These are phyloP conservation scores for Triplophysa dalaica DNA, from an alignment of 2,113 vertebrate species.

Conservation along the genomic window DNA sequence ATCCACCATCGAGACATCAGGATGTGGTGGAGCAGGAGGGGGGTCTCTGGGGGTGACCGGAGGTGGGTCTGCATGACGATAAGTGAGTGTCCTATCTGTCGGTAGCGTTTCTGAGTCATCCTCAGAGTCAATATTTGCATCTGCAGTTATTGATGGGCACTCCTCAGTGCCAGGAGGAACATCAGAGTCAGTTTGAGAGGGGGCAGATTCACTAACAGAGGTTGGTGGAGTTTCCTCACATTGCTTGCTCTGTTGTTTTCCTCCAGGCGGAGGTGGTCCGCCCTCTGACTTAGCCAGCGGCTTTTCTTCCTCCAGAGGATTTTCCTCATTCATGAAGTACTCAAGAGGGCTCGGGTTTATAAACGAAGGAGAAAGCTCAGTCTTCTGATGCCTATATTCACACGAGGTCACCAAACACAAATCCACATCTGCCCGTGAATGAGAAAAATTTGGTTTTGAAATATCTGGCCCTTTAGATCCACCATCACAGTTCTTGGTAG, in stretches of 20 bases:
- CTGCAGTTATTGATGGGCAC: slow-evolving; percentile 86
- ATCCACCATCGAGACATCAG: slow-evolving; percentile 94
- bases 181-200: slow-evolving; percentile 93
- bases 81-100: slow-evolving; percentile 90
- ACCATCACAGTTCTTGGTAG: slow-evolving; percentile 56
- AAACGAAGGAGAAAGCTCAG: slow-evolving; percentile 94
- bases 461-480: slow-evolving; percentile 67
- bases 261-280: slow-evolving; percentile 84
- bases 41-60: slow-evolving; percentile 83
- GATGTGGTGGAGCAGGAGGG: slow-evolving; percentile 86
- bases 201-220: slow-evolving; percentile 90
- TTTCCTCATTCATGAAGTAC: slow-evolving; percentile 88
- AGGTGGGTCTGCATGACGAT: slow-evolving; percentile 88
- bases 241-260: slow-evolving; percentile 82
- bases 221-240: slow-evolving; percentile 96
- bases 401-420: slow-evolving; percentile 91
- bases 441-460: slow-evolving; percentile 72
- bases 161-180: slow-evolving; percentile 89
- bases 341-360: slow-evolving; percentile 95
- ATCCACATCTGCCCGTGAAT: slow-evolving; percentile 87
- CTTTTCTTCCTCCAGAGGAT: slow-evolving; percentile 79
- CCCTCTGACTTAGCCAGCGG: slow-evolving; percentile 79
- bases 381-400: slow-evolving; percentile 94
- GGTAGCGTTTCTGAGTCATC: slow-evolving; percentile 97
- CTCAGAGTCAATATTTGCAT: slow-evolving; percentile 91